These are phyloP conservation scores for Saccostrea echinata DNA, from an alignment of 1,140 invertebrate genomes.

Conservation along the genomic window DNA sequence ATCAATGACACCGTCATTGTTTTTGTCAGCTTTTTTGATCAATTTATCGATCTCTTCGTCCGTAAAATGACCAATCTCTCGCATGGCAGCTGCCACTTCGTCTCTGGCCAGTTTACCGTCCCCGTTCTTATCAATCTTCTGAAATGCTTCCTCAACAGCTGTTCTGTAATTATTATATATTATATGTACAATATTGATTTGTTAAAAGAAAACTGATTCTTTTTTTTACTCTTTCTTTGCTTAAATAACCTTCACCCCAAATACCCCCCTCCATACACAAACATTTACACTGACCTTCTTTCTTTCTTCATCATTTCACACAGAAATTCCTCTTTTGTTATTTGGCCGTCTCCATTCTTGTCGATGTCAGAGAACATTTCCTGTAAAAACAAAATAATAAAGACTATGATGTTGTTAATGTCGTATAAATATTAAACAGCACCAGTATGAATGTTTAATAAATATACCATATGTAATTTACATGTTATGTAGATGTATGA, in stretches of 20 bases:
- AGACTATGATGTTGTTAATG: no score
- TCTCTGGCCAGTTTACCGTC: conserved; percentile 2
- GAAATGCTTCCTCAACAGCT: neutral
- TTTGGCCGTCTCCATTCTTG: neutral
- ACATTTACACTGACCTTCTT: neutral
- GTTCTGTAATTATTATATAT: neutral
- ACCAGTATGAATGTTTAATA: no score
- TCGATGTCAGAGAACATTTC: conserved; percentile 27
- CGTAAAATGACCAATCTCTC: conserved; percentile 10
- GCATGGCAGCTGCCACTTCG: neutral
- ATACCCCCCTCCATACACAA: no score
- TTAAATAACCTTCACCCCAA: no score
- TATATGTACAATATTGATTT: no score
- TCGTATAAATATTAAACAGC: no score
- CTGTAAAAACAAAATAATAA: conserved; percentile 21
- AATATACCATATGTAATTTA: no score
- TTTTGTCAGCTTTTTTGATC: conserved; percentile 30
- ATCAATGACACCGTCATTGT: conserved; percentile 17
- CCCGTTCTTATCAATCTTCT: conserved; percentile 11
- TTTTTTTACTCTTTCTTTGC: no score
- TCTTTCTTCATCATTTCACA: conserved; percentile 30
- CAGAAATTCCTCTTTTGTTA: conserved; percentile 31
- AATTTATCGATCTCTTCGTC: conserved; percentile 8
- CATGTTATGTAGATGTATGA: no score
- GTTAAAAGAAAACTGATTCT: no score